Evolutionary conservation across 2,888 invertebrate species (phyloP).

Genomic region (Thymelicus lineola): DNA sequence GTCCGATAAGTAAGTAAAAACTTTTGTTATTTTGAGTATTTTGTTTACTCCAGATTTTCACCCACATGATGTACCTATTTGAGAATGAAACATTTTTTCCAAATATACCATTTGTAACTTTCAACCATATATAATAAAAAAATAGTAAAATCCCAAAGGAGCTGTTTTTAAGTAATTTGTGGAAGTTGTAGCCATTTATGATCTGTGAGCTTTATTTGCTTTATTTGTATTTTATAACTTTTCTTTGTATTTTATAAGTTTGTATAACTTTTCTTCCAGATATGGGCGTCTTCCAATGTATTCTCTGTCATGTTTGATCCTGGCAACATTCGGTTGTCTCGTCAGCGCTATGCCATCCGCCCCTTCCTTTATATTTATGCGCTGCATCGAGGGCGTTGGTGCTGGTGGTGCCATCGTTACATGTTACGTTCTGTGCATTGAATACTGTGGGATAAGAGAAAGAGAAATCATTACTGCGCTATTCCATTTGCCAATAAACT

Average conservation of each 20-base stretch:
- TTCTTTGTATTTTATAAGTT: too few species aligned
- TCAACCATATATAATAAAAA: too few species aligned
- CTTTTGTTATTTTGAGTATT: not conserved
- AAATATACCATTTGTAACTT: too few species aligned
- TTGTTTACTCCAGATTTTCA: too few species aligned
- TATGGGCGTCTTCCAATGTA: slow-evolving; percentile 62
- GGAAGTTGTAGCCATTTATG: too few species aligned
- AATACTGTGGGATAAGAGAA: slow-evolving; percentile 61
- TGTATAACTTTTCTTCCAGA: slow-evolving; percentile 53
- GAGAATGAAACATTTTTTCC: too few species aligned
- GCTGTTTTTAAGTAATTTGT: too few species aligned
- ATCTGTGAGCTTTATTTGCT: too few species aligned
- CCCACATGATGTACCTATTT: too few species aligned
- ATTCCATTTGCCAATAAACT: slow-evolving; percentile 65
- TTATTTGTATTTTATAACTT: slow-evolving; percentile 1
- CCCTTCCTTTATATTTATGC: slow-evolving; percentile 56
- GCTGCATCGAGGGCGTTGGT: slow-evolving; percentile 66
- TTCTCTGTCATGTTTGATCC: slow-evolving; percentile 50
- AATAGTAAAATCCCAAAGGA: too few species aligned
- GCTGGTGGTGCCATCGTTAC: slow-evolving; percentile 68
- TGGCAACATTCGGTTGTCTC: slow-evolving; percentile 58
- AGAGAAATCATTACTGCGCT: slow-evolving; percentile 65
- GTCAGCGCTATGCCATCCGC: slow-evolving; percentile 59
- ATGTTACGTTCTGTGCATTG: slow-evolving; percentile 63
- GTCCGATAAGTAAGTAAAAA: slow-evolving; percentile 61